Percentiles rank a stretch among this genome's conserved stretches.
phyloP scores from a whole-genome alignment of 2,797 vertebrate genomes.

The Cossypha caffra region DNA sequence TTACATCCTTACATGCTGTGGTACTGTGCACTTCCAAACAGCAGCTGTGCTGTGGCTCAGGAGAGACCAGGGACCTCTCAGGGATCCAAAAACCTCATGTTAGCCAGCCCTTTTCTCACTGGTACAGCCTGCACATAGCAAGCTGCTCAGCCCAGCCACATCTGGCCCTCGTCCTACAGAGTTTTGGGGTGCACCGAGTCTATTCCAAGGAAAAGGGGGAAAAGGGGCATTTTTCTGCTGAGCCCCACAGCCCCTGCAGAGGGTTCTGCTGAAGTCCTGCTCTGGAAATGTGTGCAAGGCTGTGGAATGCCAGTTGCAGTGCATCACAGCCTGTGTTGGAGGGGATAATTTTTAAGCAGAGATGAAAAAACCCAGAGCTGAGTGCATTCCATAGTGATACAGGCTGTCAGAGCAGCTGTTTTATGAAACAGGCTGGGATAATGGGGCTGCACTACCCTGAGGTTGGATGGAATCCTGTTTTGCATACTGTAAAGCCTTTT shows the following conservation, averaged over 20 bases:
- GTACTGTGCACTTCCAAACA: background rate
- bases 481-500: background rate
- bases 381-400: slow-evolving; percentile 1
- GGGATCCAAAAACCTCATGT: background rate
- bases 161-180: background rate
- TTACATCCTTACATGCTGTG: background rate
- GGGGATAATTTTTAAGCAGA: background rate
- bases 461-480: background rate
- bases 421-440: slow-evolving; percentile 12
- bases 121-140: background rate
- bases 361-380: slow-evolving; percentile 10
- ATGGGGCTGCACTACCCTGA: background rate
- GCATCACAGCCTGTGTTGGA: background rate
- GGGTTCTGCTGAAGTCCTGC: background rate
- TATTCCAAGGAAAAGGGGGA: background rate
- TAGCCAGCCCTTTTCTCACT: background rate
- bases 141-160: background rate
- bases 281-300: background rate
- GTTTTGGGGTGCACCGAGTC: background rate
- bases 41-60: slow-evolving; percentile 9
- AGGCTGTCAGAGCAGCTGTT: slow-evolving; percentile 16
- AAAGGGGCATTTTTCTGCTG: background rate
- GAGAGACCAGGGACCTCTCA: background rate
- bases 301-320: background rate
- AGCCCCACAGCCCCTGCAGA: background rate